phyloP scores from a whole-genome alignment of 2,113 vertebrate species.

The Fregetta grallaria region DNA sequence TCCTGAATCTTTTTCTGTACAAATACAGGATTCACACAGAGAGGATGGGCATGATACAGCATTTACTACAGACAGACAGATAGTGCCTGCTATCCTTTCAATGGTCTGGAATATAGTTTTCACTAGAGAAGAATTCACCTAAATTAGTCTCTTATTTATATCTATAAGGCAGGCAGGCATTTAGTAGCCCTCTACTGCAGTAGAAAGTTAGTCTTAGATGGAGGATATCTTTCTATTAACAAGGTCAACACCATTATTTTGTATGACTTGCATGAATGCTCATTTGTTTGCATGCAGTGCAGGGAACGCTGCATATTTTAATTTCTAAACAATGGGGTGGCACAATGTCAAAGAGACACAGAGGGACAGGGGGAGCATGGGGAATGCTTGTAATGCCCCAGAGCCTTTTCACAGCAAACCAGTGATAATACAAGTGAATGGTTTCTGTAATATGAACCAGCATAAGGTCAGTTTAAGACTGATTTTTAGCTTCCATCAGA shows the following conservation, averaged over 20 bases:
- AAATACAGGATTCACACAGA: background rate
- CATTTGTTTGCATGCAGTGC: conserved; percentile 6
- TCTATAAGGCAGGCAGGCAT: background rate
- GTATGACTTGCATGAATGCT: background rate
- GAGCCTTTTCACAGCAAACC: conserved; percentile 21
- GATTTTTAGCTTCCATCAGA: conserved; percentile 5
- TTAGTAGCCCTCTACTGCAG: background rate
- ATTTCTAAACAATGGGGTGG: conserved; percentile 62
- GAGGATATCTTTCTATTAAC: conserved; percentile 38
- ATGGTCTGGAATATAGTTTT: background rate
- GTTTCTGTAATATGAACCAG: conserved; percentile 19
- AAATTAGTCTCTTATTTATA: background rate
- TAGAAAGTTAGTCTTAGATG: background rate
- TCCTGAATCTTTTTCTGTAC: background rate
- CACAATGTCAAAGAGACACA: conserved; percentile 58
- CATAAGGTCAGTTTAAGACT: conserved; percentile 24
- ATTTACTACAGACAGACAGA: background rate
- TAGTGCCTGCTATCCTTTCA: background rate
- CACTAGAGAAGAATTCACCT: background rate
- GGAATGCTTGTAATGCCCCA: background rate
- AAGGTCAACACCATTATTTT: conserved; percentile 23
- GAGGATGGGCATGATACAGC: background rate
- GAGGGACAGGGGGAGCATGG: background rate
- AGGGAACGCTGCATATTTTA: conserved; percentile 41
- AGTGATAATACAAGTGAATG: conserved; percentile 16